Evolutionary conservation across 1,140 invertebrate species (phyloP), one percentile per base, ranked within the genome.

Genomic region (Limonius californicus): DNA sequence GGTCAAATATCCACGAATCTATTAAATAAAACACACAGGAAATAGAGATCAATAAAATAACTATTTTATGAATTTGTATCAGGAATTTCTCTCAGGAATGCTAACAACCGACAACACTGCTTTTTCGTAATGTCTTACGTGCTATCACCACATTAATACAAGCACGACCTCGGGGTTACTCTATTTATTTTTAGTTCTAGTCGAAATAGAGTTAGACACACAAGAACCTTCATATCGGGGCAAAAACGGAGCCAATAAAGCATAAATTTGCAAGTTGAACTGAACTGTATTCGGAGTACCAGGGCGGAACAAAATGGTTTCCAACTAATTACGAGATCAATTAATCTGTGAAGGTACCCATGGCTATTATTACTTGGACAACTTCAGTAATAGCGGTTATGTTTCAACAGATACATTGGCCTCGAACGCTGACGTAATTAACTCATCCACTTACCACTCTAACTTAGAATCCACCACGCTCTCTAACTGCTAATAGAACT

Each of bases 261-360:
- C 45, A 50, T 50, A 50, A 50, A 50, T 50, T 50, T 50, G 15
- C 45, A 50, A 50, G 45, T 50, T 50, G 16, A 18, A 50, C 16
- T 21, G 42, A 15, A 45, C 16, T 15, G 12, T 12, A 50, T 16
- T n/a, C 2, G 45, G 19, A 18, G 16, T 19, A 14, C 45, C n/a
- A 50, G 16, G 20, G 45, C 16, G 14, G 7, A 19, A 19, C 20
- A 12, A 18, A 21, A 50, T n/a, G n/a, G 45, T 50, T 50, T 50
- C 45, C 45, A 50, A 50, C 45, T 50, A 50, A 50, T 50, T 50
- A 50, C 16, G 2, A 50, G 45, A 50, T 50, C 45, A 50, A 50
- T 50, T 50, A 50, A 50, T 50, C 45, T 50, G 20, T 21, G 45
- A 50, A 50, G 45, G 45, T 50, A 50, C 45, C 45, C 16, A 16